phyloP scores from a whole-genome alignment of 2,797 vertebrate genomes.

The Vipera latastei region DNA sequence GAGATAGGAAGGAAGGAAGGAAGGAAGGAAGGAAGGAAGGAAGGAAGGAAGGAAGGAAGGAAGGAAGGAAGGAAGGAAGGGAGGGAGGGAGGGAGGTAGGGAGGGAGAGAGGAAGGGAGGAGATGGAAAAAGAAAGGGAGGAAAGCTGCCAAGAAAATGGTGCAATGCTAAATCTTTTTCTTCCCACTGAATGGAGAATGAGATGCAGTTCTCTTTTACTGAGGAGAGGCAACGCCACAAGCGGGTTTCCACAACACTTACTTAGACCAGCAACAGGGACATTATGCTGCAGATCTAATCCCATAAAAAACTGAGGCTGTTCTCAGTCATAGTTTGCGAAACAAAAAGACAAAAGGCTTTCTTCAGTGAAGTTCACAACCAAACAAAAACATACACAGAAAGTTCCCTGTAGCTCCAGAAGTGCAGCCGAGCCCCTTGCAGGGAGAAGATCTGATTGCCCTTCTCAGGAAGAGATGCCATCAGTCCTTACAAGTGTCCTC shows the following conservation, averaged over 20 bases:
- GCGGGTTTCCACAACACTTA: constrained; percentile 25
- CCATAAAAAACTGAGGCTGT: constrained; percentile 47
- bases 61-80: too few species aligned
- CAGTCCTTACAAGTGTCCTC: constrained; percentile 38
- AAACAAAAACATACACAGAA: constrained; percentile 44
- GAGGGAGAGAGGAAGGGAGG: not conserved
- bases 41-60: not conserved
- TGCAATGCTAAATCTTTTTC: constrained; percentile 46
- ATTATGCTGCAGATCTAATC: constrained; percentile 53
- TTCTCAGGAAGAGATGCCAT: constrained; percentile 48
- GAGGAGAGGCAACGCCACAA: constrained; percentile 4
- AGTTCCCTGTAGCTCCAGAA: constrained; percentile 48
- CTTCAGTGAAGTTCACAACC: constrained; percentile 43
- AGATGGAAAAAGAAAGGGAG: rapidly evolving
- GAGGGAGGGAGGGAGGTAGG: not conserved
- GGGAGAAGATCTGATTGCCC: constrained; percentile 55
- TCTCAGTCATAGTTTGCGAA: constrained; percentile 45
- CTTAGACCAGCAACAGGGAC: constrained; percentile 46
- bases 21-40: not conserved
- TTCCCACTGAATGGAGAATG: constrained; percentile 36
- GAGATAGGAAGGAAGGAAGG: constrained; percentile 4
- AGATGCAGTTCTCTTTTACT: constrained; percentile 23
- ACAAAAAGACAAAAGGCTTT: constrained; percentile 30
- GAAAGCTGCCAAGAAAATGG: constrained; percentile 35
- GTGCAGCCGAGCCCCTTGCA: constrained; percentile 22